phyloP scores from a whole-genome alignment of 2,888 invertebrate genomes.

The Fragum fragum region DNA sequence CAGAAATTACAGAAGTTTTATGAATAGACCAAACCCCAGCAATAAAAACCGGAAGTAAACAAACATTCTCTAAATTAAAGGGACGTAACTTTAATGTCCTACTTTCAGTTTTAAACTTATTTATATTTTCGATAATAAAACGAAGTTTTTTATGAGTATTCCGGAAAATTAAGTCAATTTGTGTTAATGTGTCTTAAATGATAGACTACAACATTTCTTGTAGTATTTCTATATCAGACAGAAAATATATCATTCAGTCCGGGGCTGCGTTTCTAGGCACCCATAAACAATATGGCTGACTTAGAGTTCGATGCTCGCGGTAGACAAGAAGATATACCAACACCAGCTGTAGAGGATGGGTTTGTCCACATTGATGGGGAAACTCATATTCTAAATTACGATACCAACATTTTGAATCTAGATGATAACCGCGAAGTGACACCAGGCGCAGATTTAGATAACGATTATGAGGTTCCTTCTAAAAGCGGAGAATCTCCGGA shows the following conservation, averaged over 20 bases:
- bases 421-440: constrained; percentile 71
- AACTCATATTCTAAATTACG: constrained; percentile 71
- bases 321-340: constrained; percentile 49
- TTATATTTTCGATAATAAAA: background rate
- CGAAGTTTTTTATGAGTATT: too few species aligned
- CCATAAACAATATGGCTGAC: constrained; percentile 75
- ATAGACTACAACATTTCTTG: too few species aligned
- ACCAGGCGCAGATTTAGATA: constrained; percentile 62
- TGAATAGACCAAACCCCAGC: background rate
- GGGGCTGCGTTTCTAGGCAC: constrained; percentile 37
- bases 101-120: constrained; percentile 14
- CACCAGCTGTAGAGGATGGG: constrained; percentile 68
- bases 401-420: constrained; percentile 79
- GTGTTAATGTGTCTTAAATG: too few species aligned
- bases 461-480: constrained; percentile 57
- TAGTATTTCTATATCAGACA: background rate
- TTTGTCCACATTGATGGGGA: constrained; percentile 73
- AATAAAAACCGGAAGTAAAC: constrained; percentile 58
- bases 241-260: too few species aligned
- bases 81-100: constrained; percentile 9
- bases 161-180: too few species aligned
- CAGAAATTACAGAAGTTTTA: background rate
- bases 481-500: constrained; percentile 60
- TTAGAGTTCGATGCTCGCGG: constrained; percentile 46
- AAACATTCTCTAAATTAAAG: constrained; percentile 31